phyloP scores from a whole-genome alignment of 1,140 invertebrate species.

The Cotesia typhae region DNA sequence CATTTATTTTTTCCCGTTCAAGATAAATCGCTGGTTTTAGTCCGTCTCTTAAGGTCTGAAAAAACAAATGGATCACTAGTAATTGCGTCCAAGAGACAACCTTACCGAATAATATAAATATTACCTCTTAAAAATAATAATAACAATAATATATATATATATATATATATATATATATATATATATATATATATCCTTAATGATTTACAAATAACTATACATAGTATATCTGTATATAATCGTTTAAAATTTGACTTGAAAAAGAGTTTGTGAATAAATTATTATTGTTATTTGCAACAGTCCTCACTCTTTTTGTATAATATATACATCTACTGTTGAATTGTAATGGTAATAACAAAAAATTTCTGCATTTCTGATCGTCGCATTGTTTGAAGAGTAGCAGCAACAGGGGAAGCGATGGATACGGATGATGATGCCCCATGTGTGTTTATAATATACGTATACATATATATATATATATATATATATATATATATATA shows the following conservation, averaged over 20 bases:
- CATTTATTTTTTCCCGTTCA: slow-evolving; percentile 14
- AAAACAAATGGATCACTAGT: slow-evolving; percentile 16
- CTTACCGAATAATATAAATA: not conserved
- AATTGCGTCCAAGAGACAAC: not conserved
- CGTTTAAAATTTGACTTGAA: not conserved
- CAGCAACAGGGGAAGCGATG: not conserved
- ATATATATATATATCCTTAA: too few species aligned
- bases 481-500: not conserved
- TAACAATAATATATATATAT: not conserved
- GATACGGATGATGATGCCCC: not conserved
- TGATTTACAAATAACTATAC: too few species aligned
- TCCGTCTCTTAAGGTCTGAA: not conserved
- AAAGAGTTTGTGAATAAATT: slow-evolving; percentile 19
- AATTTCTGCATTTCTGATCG: slow-evolving; percentile 32
- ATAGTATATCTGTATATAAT: not conserved
- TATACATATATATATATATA: slow-evolving; percentile 1
- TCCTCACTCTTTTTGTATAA: slow-evolving; percentile 5
- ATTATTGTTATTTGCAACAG: slow-evolving; percentile 6
- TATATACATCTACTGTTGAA: slow-evolving; percentile 6
- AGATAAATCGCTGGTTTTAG: slow-evolving; percentile 22
- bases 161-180: too few species aligned
- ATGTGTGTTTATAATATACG: not conserved
- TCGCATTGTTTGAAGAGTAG: slow-evolving; percentile 26
- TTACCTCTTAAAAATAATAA: not conserved
- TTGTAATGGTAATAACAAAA: slow-evolving; percentile 34